phyloP scores from a whole-genome alignment of 1,140 invertebrate genomes.

The Drosophila pallidifrons region DNA sequence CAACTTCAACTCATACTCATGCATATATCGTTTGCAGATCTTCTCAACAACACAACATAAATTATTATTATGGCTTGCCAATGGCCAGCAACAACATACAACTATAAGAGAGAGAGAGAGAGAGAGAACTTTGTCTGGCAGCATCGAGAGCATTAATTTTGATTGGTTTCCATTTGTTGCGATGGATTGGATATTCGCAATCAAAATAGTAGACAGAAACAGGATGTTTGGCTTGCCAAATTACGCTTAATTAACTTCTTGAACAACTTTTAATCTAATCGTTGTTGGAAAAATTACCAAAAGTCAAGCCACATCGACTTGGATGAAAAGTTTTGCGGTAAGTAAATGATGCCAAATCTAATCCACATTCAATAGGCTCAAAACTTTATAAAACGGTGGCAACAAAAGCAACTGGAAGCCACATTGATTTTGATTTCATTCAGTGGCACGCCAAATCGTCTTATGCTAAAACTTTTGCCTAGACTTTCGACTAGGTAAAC shows the following conservation, averaged over 20 bases:
- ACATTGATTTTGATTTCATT: constrained; percentile 79
- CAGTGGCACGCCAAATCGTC: constrained; percentile 61
- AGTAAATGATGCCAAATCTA: constrained; percentile 54
- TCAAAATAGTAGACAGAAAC: constrained; percentile 19
- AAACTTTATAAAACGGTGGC: constrained; percentile 51
- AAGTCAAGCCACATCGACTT: constrained; percentile 48
- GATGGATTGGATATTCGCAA: constrained; percentile 8
- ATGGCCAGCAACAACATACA: constrained; percentile 36
- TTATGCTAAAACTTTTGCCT: constrained; percentile 63
- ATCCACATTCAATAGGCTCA: constrained; percentile 23
- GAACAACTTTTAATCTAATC: constrained; percentile 12
- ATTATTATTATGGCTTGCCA: constrained; percentile 73
- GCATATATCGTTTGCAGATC: constrained; percentile 75
- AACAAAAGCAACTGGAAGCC: constrained; percentile 52
- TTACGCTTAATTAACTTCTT: constrained; percentile 4
- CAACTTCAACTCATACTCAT: not conserved
- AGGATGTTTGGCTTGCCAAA: constrained; percentile 11
- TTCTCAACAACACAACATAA: constrained; percentile 70
- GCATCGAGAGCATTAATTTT: constrained; percentile 53
- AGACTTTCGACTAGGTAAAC: constrained; percentile 24
- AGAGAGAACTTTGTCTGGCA: constrained; percentile 8
- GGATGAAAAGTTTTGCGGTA: constrained; percentile 46
- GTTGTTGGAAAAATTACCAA: not conserved
- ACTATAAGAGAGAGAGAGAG: not conserved
- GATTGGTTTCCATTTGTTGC: constrained; percentile 64